Conservation (phyloP, 2,888 invertebrate genomes). For the Phortica magna region DNA sequence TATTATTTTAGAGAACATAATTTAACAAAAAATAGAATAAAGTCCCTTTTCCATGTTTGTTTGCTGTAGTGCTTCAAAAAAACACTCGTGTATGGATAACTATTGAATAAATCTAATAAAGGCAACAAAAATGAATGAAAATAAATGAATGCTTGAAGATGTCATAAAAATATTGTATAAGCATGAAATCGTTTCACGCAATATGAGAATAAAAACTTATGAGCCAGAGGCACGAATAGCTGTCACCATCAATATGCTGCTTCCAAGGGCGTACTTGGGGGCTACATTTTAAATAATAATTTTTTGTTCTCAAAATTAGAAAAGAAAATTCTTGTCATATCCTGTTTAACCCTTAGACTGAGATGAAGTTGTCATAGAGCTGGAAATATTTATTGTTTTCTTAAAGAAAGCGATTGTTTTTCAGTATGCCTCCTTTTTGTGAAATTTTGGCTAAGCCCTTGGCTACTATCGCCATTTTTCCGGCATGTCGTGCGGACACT, state of each 20-base stretch:
- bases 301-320: neutral
- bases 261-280: neutral
- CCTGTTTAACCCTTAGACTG: neutral
- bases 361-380: too few relatives aligned
- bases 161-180: neutral
- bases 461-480: neutral
- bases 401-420: too few relatives aligned
- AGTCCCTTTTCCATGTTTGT: too few relatives aligned
- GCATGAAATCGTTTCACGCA: neutral
- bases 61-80: too few relatives aligned
- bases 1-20: too few relatives aligned
- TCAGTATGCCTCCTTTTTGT: too few relatives aligned
- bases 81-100: neutral
- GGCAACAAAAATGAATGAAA: conserved; percentile 7
- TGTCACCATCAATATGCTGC: neutral
- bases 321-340: neutral
- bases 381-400: too few relatives aligned
- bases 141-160: conserved; percentile 7
- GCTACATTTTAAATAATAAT: neutral
- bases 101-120: neutral
- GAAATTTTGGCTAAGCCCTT: too few relatives aligned
- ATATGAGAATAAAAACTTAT: conserved; percentile 2
- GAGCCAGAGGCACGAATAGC: neutral
- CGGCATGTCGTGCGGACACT: neutral
- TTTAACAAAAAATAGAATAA: too few relatives aligned